These are phyloP conservation scores for Luehdorfia chinensis DNA, from an alignment of 1,140 invertebrate species.

Conservation along the genomic window DNA sequence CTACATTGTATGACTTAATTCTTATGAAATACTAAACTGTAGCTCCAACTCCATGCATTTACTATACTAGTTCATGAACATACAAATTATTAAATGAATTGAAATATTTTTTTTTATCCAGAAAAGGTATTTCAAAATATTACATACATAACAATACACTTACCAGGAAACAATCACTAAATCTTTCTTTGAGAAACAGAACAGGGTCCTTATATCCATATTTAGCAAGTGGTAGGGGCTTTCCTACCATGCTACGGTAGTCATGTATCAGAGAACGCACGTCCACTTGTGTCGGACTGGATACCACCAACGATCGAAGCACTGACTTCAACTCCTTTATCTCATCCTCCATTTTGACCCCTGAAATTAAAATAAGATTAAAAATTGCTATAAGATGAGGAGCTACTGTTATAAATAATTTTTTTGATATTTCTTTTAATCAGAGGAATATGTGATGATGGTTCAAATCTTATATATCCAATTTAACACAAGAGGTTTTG, in stretches of 20 bases:
- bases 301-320: slow-evolving; percentile 61
- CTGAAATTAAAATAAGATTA: slow-evolving; percentile 12
- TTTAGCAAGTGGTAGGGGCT: slow-evolving; percentile 39
- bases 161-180: slow-evolving; percentile 63
- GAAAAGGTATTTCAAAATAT: too few relatives aligned
- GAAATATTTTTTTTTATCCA: too few relatives aligned
- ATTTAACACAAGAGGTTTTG: too few relatives aligned
- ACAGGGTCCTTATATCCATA: slow-evolving; percentile 52
- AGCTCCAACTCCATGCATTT: too few relatives aligned
- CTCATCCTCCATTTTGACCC: slow-evolving; percentile 44
- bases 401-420: not conserved
- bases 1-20: too few relatives aligned
- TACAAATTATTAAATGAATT: too few relatives aligned
- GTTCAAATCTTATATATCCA: too few relatives aligned
- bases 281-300: slow-evolving; percentile 50
- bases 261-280: slow-evolving; percentile 49
- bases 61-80: too few relatives aligned
- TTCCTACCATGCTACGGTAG: slow-evolving; percentile 52
- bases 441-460: not conserved
- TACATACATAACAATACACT: too few relatives aligned
- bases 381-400: too few relatives aligned
- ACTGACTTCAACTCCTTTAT: slow-evolving; percentile 47
- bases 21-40: too few relatives aligned
- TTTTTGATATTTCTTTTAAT: not conserved
- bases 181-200: slow-evolving; percentile 52